Conservation (phyloP, 2,797 vertebrate species). For the Sebastes melanostomus region DNA sequence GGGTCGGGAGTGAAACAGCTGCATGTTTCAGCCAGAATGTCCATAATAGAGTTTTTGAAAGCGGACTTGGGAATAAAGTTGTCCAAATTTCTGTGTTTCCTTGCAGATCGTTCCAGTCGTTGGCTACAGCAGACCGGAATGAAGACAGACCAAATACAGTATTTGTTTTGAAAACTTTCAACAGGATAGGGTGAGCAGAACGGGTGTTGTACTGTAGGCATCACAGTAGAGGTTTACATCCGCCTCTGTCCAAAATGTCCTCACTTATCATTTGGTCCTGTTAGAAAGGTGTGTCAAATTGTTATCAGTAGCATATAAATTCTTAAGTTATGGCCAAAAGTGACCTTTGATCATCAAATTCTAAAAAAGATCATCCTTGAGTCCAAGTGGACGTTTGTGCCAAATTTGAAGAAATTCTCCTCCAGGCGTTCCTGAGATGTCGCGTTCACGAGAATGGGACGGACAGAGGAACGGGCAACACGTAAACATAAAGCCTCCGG, state of each 20-base stretch:
- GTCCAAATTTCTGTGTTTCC: no score
- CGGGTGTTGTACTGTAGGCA: neutral
- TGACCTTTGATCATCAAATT: neutral
- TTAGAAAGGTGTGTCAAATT: neutral
- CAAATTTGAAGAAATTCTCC: neutral
- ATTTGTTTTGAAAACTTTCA: no score
- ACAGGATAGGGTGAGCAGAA: no score
- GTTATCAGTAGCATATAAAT: neutral
- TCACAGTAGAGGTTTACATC: neutral
- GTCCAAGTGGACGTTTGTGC: neutral
- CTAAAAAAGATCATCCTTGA: neutral
- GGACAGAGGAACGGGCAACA: neutral
- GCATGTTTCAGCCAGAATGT: no score
- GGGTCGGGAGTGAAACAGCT: no score
- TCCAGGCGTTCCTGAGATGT: neutral
- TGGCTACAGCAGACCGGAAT: no score
- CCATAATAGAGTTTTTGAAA: no score
- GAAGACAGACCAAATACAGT: no score
- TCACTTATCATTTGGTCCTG: neutral
- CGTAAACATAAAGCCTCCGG: neutral
- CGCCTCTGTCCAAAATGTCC: rapidly evolving
- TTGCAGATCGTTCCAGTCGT: no score
- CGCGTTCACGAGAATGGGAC: neutral
- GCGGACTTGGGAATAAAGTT: no score
- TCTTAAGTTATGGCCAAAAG: neutral